Evolutionary conservation across 2,888 invertebrate genomes (phyloP).

Genomic region (Troilus luridus): DNA sequence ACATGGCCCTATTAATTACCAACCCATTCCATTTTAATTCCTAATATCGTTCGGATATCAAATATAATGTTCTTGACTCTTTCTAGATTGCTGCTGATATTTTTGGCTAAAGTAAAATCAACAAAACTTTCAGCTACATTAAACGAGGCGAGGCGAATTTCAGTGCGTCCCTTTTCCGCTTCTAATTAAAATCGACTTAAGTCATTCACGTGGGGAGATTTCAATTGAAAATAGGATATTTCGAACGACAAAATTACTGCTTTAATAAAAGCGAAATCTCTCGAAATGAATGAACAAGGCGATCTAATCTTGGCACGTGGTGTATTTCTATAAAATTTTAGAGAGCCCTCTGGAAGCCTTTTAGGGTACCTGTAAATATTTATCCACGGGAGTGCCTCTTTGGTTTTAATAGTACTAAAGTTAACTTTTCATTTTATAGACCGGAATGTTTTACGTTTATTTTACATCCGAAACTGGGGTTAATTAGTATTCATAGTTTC

Average conservation of each 20-base stretch:
- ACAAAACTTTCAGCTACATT: no score
- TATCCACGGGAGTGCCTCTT: slow-evolving; percentile 1
- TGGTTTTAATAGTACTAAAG: slow-evolving; percentile 3
- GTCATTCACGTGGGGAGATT: no score
- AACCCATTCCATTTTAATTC: no score
- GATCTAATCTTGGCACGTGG: not conserved
- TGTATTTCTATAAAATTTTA: slow-evolving; percentile 3
- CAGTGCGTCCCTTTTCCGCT: not conserved
- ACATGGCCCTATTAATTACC: no score
- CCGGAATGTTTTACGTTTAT: slow-evolving; percentile 12
- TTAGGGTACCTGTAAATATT: slow-evolving; percentile 30
- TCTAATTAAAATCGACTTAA: no score
- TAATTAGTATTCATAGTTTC: slow-evolving; percentile 38
- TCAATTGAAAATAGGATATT: no score
- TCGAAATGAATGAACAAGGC: not conserved
- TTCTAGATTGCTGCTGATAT: no score
- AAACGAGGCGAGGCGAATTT: not conserved
- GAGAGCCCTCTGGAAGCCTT: not conserved
- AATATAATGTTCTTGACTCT: no score
- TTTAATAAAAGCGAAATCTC: not conserved
- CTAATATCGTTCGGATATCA: no score
- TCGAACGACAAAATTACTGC: not conserved
- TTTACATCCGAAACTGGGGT: not conserved
- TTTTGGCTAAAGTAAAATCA: no score
- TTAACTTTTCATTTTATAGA: slow-evolving; percentile 39